Evolutionary conservation across 2,888 invertebrate genomes (phyloP).

Genomic region (Drosophila fulvimacula): DNA sequence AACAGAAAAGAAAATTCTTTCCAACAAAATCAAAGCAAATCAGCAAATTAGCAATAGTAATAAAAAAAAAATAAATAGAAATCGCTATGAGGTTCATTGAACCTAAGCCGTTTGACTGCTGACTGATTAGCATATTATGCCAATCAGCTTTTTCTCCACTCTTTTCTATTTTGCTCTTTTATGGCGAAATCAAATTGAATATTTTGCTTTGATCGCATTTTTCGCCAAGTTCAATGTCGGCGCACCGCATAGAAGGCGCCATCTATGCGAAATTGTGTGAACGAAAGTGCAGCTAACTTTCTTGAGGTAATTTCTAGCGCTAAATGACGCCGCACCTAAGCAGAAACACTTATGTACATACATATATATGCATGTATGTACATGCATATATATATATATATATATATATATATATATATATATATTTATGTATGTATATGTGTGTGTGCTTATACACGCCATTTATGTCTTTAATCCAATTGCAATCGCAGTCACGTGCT

Average conservation of each 20-base stretch:
- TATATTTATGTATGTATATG: not conserved
- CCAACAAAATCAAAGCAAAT: not conserved
- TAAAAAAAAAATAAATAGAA: conserved; percentile 11
- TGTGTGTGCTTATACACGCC: not conserved
- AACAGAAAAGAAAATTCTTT: not conserved
- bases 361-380: not conserved
- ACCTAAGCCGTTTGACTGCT: conserved; percentile 4
- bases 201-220: conserved; percentile 31
- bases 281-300: conserved; percentile 15
- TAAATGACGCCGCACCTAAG: conserved; percentile 13
- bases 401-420: not conserved
- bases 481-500: conserved; percentile 50
- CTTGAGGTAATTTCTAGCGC: conserved; percentile 4
- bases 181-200: conserved; percentile 12
- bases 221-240: conserved; percentile 61
- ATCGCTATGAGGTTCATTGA: conserved; percentile 21
- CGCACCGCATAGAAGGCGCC: conserved; percentile 1
- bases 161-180: not conserved
- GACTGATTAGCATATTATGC: conserved; percentile 37
- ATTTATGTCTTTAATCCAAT: conserved; percentile 29
- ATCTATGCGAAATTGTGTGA: conserved; percentile 14
- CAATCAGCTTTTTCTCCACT: conserved; percentile 12
- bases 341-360: not conserved
- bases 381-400: not conserved
- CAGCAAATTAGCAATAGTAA: not conserved